Evolutionary conservation across 1,140 invertebrate species (phyloP).

Genomic region (Penaeus chinensis): DNA sequence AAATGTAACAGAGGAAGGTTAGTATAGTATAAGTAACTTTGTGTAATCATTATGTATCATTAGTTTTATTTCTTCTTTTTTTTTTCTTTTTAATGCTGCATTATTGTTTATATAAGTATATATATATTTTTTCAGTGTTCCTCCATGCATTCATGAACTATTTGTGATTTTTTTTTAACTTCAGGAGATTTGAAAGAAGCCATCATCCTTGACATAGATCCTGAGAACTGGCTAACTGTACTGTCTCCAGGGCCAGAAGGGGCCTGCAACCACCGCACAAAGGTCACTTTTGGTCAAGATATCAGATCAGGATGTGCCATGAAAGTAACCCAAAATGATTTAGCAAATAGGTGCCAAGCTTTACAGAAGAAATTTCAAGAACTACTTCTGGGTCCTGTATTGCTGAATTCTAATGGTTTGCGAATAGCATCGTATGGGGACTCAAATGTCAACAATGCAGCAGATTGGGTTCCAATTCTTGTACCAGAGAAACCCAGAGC

Average conservation of each 20-base stretch:
- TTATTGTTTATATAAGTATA: not conserved
- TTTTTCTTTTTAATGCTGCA: not conserved
- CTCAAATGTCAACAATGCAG: constrained; percentile 19
- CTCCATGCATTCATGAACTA: not conserved
- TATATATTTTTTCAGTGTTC: not conserved
- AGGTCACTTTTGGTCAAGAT: constrained; percentile 55
- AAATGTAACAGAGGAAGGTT: constrained; percentile 55
- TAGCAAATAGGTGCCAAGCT: constrained; percentile 15
- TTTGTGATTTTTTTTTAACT: no score
- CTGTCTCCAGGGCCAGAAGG: constrained; percentile 38
- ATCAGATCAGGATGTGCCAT: constrained; percentile 39
- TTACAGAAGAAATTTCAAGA: constrained; percentile 30
- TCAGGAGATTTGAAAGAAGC: constrained; percentile 39
- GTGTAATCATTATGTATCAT: not conserved
- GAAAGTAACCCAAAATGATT: constrained; percentile 26
- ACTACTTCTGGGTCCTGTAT: constrained; percentile 30
- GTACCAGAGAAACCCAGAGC: constrained; percentile 30
- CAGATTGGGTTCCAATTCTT: constrained; percentile 54
- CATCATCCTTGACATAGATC: constrained; percentile 39
- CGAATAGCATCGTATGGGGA: constrained; percentile 31
- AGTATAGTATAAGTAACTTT: not conserved
- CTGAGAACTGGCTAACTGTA: constrained; percentile 38
- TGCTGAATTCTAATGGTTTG: constrained; percentile 12
- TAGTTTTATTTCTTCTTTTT: not conserved
- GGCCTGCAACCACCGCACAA: constrained; percentile 32